Evolutionary conservation across 2,113 vertebrate genomes (phyloP).

Genomic region (Triplophysa siluroides): DNA sequence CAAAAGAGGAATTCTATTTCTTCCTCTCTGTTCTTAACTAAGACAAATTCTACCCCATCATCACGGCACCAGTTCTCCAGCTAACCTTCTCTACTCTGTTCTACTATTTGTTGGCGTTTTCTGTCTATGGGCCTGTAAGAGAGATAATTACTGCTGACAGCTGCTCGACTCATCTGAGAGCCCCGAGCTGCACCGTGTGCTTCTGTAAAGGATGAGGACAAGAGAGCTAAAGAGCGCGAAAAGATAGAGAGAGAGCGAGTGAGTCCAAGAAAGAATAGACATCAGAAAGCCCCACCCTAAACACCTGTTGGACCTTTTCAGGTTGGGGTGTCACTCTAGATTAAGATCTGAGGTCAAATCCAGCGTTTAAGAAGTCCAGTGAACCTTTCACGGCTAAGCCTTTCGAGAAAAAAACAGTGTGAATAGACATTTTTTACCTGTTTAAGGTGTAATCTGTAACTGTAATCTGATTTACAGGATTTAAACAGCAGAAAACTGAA

Average conservation of each 20-base stretch:
- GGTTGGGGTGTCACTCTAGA: conserved; percentile 80
- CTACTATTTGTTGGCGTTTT: conserved; percentile 47
- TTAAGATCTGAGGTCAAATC: conserved; percentile 63
- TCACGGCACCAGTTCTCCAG: conserved; percentile 44
- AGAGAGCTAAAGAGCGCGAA: conserved; percentile 50
- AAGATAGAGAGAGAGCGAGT: conserved; percentile 35
- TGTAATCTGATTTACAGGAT: conserved; percentile 1
- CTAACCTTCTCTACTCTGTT: conserved; percentile 58
- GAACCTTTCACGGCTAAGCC: conserved; percentile 9
- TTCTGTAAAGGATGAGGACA: conserved; percentile 77
- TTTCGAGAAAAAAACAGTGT: conserved; percentile 3
- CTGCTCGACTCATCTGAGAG: conserved; percentile 89
- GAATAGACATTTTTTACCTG: conserved; percentile 30
- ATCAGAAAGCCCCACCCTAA: conserved; percentile 77
- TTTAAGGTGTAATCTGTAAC: conserved; percentile 30
- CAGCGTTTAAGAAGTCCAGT: conserved; percentile 28
- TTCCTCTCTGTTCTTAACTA: conserved; percentile 5
- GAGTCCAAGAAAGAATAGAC: conserved; percentile 57
- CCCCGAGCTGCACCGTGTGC: conserved; percentile 81
- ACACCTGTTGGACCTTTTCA: conserved; percentile 86
- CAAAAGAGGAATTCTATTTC: conserved; percentile 71
- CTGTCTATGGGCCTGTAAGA: conserved; percentile 74
- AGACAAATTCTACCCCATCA: neutral
- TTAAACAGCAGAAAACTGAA: neutral
- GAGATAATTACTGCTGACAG: conserved; percentile 98